Percentiles rank a stretch among this genome's conserved stretches.
Conservation (phyloP, 2,888 invertebrate species). For the Eupeodes luniger region DNA sequence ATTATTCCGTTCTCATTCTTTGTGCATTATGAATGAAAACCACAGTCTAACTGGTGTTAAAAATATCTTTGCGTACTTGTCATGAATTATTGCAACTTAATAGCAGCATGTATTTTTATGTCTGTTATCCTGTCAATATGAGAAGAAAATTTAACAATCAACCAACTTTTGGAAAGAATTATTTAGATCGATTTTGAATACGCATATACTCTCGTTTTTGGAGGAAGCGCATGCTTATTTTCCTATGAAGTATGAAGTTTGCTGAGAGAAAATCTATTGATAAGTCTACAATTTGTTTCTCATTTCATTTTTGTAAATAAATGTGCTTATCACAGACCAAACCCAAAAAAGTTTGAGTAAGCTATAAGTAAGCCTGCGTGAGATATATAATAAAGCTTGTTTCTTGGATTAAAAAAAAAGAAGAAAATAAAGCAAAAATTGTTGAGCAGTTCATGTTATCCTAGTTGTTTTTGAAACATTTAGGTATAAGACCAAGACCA, state of each 20-base stretch:
- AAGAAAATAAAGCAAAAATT: constrained; percentile 6
- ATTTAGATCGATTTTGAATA: constrained; percentile 56
- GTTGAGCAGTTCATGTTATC: background rate
- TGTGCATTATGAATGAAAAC: constrained; percentile 7
- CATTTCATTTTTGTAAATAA: constrained; percentile 16
- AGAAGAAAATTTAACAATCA: constrained; percentile 9
- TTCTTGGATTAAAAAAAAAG: background rate
- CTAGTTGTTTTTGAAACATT: background rate
- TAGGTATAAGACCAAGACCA: background rate
- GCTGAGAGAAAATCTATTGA: background rate
- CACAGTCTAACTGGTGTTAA: constrained; percentile 32
- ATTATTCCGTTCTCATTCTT: background rate
- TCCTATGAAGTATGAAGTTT: background rate
- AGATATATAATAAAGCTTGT: constrained; percentile 22
- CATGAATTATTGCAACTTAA: constrained; percentile 32
- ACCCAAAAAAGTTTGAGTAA: constrained; percentile 49
- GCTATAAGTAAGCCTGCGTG: constrained; percentile 31
- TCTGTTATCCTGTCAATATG: constrained; percentile 1
- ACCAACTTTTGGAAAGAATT: background rate
- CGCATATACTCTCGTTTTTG: constrained; percentile 25
- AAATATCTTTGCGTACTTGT: constrained; percentile 12
- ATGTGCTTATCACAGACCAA: constrained; percentile 56
- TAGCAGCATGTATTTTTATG: constrained; percentile 1
- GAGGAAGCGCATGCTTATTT: constrained; percentile 44
- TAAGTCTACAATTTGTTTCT: constrained; percentile 29